Evolutionary conservation across 2,888 invertebrate genomes (phyloP), one percentile per base, ranked within the genome.

Genomic region (Rutpela maculata): DNA sequence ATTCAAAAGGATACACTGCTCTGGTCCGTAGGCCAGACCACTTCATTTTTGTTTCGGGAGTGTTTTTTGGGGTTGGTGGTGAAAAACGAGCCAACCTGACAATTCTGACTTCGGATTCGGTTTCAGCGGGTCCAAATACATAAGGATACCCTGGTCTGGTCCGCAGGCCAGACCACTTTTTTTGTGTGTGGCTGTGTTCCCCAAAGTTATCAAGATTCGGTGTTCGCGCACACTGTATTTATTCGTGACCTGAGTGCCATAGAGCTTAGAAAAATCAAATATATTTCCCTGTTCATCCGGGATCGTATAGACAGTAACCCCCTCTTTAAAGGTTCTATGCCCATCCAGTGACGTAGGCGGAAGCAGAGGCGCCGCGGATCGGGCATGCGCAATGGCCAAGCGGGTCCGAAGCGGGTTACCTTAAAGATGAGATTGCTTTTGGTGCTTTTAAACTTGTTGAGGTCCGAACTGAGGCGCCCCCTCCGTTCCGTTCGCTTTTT

Each of bases 351-450:
- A 70, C 71, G 74, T 43, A 80, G 83, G 88, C 87, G 88, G 88
- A 89, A 89, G 89, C 88, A 88, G 88, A 89, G 88, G 89, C 89
- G 89, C 88, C 89, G 87, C 88, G 87, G 86, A 85, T 89, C 88
- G 88, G 89, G 87, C 89, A 89, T 89, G 89, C 87, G 81, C 81
- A 82, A 83, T 82, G 85, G 85, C 86, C 85, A 87, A 88, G 88
- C 87, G 85, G 86, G 85, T 87, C 88, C 88, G 88, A 91, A 91
- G 93, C 93, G 92, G 93, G 94, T 97, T 97, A 97, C 97, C 97
- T 97, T 97, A 95, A 97, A 96, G 95, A 97, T 97, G 94, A 97
- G 96, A 95, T 96, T 96, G 96, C 96, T 97, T 96, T 97, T 97
- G 94, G 95, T 96, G 94, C 95, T 95, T 94, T 95, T 95, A 91